Evolutionary conservation across 2,888 invertebrate genomes (phyloP), one percentile per base, ranked within the genome.

Genomic region (Baronia brevicornis): DNA sequence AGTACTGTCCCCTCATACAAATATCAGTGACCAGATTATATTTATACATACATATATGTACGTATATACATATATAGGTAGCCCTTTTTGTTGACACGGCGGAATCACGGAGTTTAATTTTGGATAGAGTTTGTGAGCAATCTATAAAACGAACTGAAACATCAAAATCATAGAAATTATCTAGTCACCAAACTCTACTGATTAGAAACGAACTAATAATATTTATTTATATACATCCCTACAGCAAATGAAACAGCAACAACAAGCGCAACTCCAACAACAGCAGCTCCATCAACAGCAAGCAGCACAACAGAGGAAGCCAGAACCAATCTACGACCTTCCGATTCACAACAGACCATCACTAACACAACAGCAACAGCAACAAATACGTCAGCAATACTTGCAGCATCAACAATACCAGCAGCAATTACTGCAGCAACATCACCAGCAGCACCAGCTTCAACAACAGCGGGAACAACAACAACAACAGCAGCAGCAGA

Each of bases 301-400:
- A 28, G 5, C 60, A 57, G 24, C 60, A 39, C 54, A 50, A 37
- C 67, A 60, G 24, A 70, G 70, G 51, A 78, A 80, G 35, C 79
- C 79, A 1, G 78, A 79, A 38, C 80, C 80, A 1, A 80, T 79
- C 28, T 79, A 80, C 56, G 80, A 80, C 38, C 45, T 79, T 47
- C 80, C 79, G 7, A 73, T 78, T 50, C 80, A 80, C 55, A 80
- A 78, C 54, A 80, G 75, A 41, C 78, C 78, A 9, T 65, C 66
- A 8, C 45, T 70, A 7, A 71, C 71, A 11, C 65, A 44, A 11
- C 58, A 56, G 33, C 55, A 52, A 28, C 53, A 52, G 24, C 55
- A 51, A 12, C 57, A 49, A 4, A 51, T 52, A 3, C 46, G 46
- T 29, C 51, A 50, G 24, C 49, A 48, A 26, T 57, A 51, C 30